phyloP scores from a whole-genome alignment of 1,140 invertebrate genomes.

The Archivesica marissinica region DNA sequence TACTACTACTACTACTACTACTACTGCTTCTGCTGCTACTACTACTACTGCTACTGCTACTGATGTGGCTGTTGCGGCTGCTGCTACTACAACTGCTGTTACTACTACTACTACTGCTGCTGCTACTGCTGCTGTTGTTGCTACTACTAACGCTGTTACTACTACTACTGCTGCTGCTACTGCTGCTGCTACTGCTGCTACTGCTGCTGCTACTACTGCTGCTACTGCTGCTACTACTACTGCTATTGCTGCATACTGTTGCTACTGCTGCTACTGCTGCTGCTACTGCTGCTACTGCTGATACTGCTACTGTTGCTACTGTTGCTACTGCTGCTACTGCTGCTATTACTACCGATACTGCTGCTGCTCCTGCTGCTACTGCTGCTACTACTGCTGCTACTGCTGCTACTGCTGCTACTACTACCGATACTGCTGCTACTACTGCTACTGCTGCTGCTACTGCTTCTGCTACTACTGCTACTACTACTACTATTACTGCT shows the following conservation, averaged over 20 bases:
- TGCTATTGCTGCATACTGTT: constrained; percentile 48
- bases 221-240: constrained; percentile 55
- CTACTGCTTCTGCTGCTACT: constrained; percentile 39
- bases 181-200: constrained; percentile 23
- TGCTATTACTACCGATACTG: constrained; percentile 50
- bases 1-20: constrained; percentile 38
- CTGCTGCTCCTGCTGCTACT: constrained; percentile 53
- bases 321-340: constrained; percentile 57
- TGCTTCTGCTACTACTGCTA: background rate
- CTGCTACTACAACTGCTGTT: constrained; percentile 29
- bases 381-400: constrained; percentile 38
- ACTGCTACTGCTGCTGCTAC: constrained; percentile 28
- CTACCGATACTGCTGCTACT: constrained; percentile 48
- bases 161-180: constrained; percentile 35
- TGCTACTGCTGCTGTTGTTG: constrained; percentile 28
- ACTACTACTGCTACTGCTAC: constrained; percentile 20
- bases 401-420: constrained; percentile 47
- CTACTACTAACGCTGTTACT: background rate
- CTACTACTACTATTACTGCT: constrained; percentile 30
- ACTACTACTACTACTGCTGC: constrained; percentile 19
- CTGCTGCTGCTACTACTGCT: constrained; percentile 45
- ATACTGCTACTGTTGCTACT: constrained; percentile 32
- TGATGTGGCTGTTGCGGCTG: constrained; percentile 24
- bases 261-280: constrained; percentile 52
- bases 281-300: constrained; percentile 48